phyloP scores from a whole-genome alignment of 2,888 invertebrate species.

The Cantharis rustica region DNA sequence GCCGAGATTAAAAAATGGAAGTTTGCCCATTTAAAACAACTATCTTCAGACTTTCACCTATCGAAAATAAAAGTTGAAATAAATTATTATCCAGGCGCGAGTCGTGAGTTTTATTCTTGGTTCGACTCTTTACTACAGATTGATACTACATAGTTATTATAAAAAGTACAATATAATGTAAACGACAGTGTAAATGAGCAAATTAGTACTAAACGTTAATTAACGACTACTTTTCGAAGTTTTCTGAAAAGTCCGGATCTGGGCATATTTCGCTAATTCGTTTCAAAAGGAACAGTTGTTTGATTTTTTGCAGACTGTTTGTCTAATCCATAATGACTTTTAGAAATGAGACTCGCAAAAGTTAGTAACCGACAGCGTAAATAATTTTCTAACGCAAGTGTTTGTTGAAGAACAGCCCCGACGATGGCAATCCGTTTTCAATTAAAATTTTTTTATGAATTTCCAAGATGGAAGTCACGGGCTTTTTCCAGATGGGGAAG shows the following conservation, averaged over 20 bases:
- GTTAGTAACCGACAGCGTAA: conserved; percentile 22
- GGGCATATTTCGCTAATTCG: not conserved
- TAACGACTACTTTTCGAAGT: too few relatives aligned
- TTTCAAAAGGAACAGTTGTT: conserved; percentile 19
- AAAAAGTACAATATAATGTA: too few relatives aligned
- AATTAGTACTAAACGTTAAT: too few relatives aligned
- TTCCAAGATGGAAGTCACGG: not conserved
- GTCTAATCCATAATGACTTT: conserved; percentile 20
- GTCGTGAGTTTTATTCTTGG: too few relatives aligned
- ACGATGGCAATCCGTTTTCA: not conserved
- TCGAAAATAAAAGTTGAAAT: not conserved
- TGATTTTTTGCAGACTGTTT: conserved; percentile 16
- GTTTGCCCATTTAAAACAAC: too few relatives aligned
- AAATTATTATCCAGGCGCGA: too few relatives aligned
- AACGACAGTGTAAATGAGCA: too few relatives aligned
- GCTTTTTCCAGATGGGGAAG: too few relatives aligned
- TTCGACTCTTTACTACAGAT: too few relatives aligned
- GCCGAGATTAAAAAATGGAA: not conserved
- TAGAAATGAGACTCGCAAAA: conserved; percentile 14
- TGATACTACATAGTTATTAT: too few relatives aligned
- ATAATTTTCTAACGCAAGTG: conserved; percentile 8
- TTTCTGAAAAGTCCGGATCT: not conserved
- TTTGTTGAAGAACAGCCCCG: conserved; percentile 14
- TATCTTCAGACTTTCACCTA: too few relatives aligned
- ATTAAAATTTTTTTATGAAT: not conserved